Evolutionary conservation across 2,113 vertebrate species (phyloP).

Genomic region (Taurulus bubalis): DNA sequence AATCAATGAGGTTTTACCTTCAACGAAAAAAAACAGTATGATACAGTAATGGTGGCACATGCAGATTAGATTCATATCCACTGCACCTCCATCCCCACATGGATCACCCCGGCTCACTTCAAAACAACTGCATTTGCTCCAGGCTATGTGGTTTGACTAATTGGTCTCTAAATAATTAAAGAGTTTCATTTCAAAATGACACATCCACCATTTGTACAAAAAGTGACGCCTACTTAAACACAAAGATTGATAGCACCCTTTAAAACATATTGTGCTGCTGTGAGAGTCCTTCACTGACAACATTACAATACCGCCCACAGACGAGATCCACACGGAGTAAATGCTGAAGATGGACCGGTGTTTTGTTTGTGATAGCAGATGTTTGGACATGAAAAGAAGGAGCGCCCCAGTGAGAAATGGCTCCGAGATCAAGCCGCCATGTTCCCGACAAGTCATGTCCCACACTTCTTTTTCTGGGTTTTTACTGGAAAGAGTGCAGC

Average conservation of each 20-base stretch:
- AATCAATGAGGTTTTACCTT: background rate
- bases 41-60: no score
- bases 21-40: no score
- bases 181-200: slow-evolving; percentile 27
- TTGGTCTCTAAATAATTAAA: slow-evolving; percentile 50
- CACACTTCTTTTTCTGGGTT: slow-evolving; percentile 21
- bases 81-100: background rate
- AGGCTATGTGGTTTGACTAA: slow-evolving; percentile 41
- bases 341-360: background rate
- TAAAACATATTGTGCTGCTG: background rate
- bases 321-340: background rate
- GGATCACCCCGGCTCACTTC: background rate
- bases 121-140: slow-evolving; percentile 15
- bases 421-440: slow-evolving; percentile 21
- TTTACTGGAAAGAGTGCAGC: slow-evolving; percentile 32
- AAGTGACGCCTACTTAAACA: background rate
- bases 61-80: background rate
- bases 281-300: slow-evolving; percentile 3
- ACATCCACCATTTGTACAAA: slow-evolving; percentile 1
- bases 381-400: background rate
- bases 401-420: slow-evolving; percentile 1
- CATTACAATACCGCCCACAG: background rate
- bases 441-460: slow-evolving; percentile 20
- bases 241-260: slow-evolving; percentile 8
- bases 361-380: background rate